Percentiles rank a stretch among this genome's conserved stretches.
These are phyloP conservation scores for Spisula solida DNA, from an alignment of 2,888 invertebrate species.

Conservation along the genomic window DNA sequence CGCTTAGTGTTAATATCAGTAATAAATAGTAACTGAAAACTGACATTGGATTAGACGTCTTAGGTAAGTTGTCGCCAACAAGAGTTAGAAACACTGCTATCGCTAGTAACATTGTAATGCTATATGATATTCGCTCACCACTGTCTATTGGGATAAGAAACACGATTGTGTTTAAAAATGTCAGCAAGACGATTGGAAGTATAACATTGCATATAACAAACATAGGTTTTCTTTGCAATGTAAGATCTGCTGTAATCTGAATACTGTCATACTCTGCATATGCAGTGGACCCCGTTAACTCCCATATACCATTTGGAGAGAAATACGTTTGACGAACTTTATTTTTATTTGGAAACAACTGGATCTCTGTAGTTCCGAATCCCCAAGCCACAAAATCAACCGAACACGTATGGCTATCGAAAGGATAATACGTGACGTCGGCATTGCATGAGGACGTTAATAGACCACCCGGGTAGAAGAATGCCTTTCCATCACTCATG, in stretches of 20 bases:
- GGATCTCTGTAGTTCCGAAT: background rate
- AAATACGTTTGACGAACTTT: background rate
- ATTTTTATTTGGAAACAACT: background rate
- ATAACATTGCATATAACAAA: background rate
- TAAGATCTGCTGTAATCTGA: background rate
- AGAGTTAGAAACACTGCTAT: constrained; percentile 28
- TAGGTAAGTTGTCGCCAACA: constrained; percentile 17
- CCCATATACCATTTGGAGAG: background rate
- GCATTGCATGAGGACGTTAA: constrained; percentile 14
- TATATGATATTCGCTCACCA: constrained; percentile 25
- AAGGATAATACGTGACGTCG: constrained; percentile 18
- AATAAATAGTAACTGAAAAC: constrained; percentile 13
- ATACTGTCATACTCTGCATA: background rate
- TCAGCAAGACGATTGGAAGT: background rate
- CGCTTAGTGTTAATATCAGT: background rate
- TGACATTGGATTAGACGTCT: constrained; percentile 15
- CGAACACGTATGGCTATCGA: background rate
- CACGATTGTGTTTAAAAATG: background rate
- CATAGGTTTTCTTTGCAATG: background rate
- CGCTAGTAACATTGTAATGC: constrained; percentile 10
- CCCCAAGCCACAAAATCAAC: background rate
- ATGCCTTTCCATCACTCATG: background rate
- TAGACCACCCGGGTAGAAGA: constrained; percentile 26
- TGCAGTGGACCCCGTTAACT: background rate
- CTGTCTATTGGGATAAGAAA: constrained; percentile 6